Evolutionary conservation across 1,140 invertebrate genomes (phyloP).

Genomic region (Macrobrachium rosenbergii): DNA sequence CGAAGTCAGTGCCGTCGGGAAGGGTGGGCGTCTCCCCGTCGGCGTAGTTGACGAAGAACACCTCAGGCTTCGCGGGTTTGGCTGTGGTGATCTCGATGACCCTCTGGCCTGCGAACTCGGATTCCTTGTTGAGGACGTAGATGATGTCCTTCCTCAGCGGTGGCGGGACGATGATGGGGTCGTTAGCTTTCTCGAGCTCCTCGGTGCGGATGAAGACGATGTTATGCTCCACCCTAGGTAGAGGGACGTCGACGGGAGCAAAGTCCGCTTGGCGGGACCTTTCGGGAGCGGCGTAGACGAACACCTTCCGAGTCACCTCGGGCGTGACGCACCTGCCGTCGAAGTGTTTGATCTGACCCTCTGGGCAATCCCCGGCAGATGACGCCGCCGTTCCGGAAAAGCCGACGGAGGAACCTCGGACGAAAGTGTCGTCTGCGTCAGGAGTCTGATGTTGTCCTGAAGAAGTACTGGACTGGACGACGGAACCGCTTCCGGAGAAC

Average conservation of each 20-base stretch:
- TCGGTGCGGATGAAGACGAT: constrained; percentile 62
- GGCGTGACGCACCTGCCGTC: constrained; percentile 61
- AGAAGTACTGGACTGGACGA: background rate
- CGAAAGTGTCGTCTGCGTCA: background rate
- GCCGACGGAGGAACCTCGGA: background rate
- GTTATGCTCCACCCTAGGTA: constrained; percentile 58
- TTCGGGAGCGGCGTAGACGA: constrained; percentile 57
- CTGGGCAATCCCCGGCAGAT: constrained; percentile 31
- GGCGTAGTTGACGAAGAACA: constrained; percentile 64
- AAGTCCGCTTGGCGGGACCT: constrained; percentile 33
- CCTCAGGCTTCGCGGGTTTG: constrained; percentile 47
- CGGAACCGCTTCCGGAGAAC: background rate
- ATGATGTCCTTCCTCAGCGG: constrained; percentile 62
- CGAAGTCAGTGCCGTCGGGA: constrained; percentile 53
- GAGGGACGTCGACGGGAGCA: constrained; percentile 40
- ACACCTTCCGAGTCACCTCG: constrained; percentile 58
- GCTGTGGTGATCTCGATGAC: constrained; percentile 54
- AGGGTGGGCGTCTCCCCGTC: constrained; percentile 61
- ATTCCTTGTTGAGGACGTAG: constrained; percentile 63
- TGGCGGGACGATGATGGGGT: constrained; percentile 62
- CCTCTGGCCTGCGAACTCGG: constrained; percentile 39
- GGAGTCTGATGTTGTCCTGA: too few species aligned
- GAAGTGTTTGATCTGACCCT: constrained; percentile 47
- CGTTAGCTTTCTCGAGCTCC: background rate
- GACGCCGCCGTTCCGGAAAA: background rate